Evolutionary conservation across 2,797 vertebrate genomes (phyloP).

Genomic region (Melanotaenia parkinsoni): DNA sequence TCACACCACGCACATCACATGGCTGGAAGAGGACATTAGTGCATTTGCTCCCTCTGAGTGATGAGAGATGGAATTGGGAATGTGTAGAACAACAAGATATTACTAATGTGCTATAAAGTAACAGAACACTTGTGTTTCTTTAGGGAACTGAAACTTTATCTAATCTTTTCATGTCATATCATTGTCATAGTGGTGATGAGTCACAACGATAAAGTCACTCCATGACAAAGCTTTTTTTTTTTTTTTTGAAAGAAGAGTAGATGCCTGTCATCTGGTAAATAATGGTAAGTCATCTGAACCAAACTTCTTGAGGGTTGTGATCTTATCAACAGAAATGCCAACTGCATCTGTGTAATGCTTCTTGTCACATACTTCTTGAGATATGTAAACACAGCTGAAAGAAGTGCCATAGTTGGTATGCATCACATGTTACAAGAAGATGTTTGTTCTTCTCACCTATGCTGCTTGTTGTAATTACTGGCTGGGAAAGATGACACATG

Average conservation of each 20-base stretch:
- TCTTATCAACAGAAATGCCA: slow-evolving; percentile 21
- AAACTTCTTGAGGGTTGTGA: slow-evolving; percentile 19
- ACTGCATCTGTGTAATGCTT: neutral
- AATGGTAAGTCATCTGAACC: neutral
- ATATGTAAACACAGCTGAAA: slow-evolving; percentile 36
- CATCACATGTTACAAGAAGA: slow-evolving; percentile 50
- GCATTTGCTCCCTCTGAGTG: slow-evolving; percentile 47
- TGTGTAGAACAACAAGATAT: slow-evolving; percentile 26
- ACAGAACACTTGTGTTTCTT: slow-evolving; percentile 23
- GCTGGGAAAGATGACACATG: slow-evolving; percentile 35
- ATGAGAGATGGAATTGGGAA: slow-evolving; percentile 41
- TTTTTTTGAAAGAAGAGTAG: slow-evolving; percentile 3
- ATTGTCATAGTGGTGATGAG: slow-evolving; percentile 26
- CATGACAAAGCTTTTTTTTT: slow-evolving; percentile 23
- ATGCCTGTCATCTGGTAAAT: neutral
- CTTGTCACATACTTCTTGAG: slow-evolving; percentile 24
- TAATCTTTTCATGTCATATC: slow-evolving; percentile 18
- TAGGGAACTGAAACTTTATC: slow-evolving; percentile 35
- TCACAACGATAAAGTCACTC: slow-evolving; percentile 22
- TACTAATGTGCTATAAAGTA: slow-evolving; percentile 23
- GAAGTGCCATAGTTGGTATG: slow-evolving; percentile 17
- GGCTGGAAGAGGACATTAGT: slow-evolving; percentile 44
- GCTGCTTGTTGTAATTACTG: slow-evolving; percentile 24
- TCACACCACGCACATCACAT: slow-evolving; percentile 54
- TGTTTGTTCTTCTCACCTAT: slow-evolving; percentile 25